phyloP scores from a whole-genome alignment of 2,888 invertebrate species.

The Antitype chi region DNA sequence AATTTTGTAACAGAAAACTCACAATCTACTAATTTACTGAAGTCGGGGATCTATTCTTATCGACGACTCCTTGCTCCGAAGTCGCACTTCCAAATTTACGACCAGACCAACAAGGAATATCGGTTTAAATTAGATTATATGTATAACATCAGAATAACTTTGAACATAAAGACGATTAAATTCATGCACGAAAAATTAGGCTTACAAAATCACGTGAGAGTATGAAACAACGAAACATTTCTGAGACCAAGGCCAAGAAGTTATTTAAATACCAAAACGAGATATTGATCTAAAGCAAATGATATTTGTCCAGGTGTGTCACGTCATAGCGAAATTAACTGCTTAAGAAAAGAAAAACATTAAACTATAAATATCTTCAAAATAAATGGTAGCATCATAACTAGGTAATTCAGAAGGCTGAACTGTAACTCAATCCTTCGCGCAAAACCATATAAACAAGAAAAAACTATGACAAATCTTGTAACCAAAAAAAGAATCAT shows the following conservation, averaged over 20 bases:
- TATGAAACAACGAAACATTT: constrained; percentile 3
- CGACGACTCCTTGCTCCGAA: not conserved
- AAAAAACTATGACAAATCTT: not conserved
- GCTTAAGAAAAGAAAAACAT: not conserved
- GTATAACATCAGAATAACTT: not conserved
- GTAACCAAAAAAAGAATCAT: constrained; percentile 19
- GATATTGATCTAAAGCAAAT: constrained; percentile 13
- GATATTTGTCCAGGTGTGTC: constrained; percentile 29
- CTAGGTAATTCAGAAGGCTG: not conserved
- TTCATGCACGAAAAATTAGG: not conserved
- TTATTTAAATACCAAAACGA: constrained; percentile 18
- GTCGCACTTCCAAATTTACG: not conserved
- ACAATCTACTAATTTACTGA: not conserved
- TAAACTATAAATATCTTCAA: not conserved
- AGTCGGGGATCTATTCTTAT: not conserved
- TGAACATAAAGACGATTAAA: not conserved
- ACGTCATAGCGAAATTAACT: not conserved
- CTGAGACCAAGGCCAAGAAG: constrained; percentile 19
- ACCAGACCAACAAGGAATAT: not conserved
- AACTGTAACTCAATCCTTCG: constrained; percentile 1
- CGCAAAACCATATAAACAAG: not conserved
- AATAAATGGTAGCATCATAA: not conserved
- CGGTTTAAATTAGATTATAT: not conserved
- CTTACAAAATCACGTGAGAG: constrained; percentile 9
- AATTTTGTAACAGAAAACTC: not conserved